These are phyloP conservation scores for Geotrypetes seraphini DNA, from an alignment of 2,797 vertebrate genomes.

Conservation along the genomic window DNA sequence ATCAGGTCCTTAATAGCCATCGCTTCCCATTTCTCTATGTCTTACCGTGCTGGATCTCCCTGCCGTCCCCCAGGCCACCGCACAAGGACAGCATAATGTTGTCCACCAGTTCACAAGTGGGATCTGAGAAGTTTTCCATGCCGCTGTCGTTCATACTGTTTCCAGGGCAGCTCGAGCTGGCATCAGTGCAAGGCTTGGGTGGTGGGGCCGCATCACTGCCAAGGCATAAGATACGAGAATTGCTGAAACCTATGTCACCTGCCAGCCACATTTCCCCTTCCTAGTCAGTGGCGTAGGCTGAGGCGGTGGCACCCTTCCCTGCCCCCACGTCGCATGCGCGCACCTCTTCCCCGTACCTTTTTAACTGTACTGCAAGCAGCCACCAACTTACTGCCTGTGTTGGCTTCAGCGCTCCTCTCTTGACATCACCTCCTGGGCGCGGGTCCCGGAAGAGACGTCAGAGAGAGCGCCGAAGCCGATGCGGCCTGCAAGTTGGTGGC, in stretches of 20 bases:
- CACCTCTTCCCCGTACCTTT: too few species aligned
- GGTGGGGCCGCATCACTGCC: slow-evolving; percentile 54
- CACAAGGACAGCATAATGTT: slow-evolving; percentile 75
- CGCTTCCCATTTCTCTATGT: neutral
- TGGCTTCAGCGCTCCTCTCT: too few species aligned
- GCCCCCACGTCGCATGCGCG: too few species aligned
- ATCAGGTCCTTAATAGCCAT: neutral
- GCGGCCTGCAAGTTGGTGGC: too few species aligned
- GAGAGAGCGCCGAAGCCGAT: too few species aligned
- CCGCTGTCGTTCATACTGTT: slow-evolving; percentile 47
- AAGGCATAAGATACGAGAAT: neutral
- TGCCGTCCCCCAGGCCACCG: slow-evolving; percentile 63
- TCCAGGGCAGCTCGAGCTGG: slow-evolving; percentile 29
- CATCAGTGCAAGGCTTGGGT: slow-evolving; percentile 31
- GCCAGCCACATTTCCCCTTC: neutral
- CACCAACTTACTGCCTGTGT: too few species aligned
- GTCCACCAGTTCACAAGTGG: slow-evolving; percentile 41
- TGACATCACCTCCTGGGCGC: too few species aligned
- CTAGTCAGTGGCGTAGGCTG: too few species aligned
- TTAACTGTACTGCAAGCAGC: too few species aligned
- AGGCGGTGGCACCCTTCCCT: too few species aligned
- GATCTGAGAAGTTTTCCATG: slow-evolving; percentile 47
- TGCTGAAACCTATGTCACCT: neutral
- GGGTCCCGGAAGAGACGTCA: too few species aligned
- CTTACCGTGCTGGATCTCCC: slow-evolving; percentile 70